Evolutionary conservation across 2,113 vertebrate species (phyloP).

Genomic region (Hemiprocne comata): DNA sequence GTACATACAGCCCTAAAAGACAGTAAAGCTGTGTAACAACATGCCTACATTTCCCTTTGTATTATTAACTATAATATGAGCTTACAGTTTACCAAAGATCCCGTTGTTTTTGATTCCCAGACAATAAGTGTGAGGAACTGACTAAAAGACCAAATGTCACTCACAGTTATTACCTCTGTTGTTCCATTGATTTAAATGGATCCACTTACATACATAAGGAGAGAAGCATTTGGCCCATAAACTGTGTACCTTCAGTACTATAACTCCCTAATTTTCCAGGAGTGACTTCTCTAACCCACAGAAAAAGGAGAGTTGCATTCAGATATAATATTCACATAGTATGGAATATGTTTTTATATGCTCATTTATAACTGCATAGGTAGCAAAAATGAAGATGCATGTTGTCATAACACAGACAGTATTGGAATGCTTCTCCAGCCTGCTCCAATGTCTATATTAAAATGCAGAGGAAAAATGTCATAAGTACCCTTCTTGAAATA

Average conservation of each 20-base stretch:
- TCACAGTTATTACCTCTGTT: neutral
- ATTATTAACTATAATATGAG: neutral
- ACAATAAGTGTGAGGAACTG: neutral
- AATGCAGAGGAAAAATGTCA: constrained; percentile 33
- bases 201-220: neutral
- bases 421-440: neutral
- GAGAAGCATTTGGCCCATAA: neutral
- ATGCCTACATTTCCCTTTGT: neutral
- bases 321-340: neutral
- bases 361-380: neutral
- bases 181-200: neutral
- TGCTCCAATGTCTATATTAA: neutral
- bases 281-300: neutral
- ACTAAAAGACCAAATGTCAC: neutral
- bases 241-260: neutral
- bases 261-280: neutral
- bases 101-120: neutral
- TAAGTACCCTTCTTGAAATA: constrained; percentile 54
- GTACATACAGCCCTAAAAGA: neutral
- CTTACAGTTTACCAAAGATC: neutral
- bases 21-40: neutral
- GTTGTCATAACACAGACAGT: neutral
- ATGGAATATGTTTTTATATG: neutral
- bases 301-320: neutral
- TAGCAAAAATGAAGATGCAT: constrained; percentile 25